Evolutionary conservation across 1,140 invertebrate species (phyloP).

Genomic region (Phenacoccus solenopsis): DNA sequence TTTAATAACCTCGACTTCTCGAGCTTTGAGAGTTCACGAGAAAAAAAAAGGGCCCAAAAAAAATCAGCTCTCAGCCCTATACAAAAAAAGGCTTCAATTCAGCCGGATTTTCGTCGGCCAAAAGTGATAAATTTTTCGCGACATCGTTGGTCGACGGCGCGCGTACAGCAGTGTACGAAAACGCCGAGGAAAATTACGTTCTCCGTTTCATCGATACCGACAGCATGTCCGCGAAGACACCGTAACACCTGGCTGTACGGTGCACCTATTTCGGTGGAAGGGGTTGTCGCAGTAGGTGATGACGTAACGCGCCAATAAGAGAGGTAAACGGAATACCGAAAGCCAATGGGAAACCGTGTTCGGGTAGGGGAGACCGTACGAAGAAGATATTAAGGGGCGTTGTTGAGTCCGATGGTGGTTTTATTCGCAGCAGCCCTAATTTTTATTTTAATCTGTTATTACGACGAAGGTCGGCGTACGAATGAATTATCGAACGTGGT

Average conservation of each 20-base stretch:
- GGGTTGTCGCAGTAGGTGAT: background rate
- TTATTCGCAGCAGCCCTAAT: background rate
- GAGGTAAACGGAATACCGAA: background rate
- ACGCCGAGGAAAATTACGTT: too few relatives aligned
- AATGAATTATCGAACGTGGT: background rate
- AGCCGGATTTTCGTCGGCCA: too few relatives aligned
- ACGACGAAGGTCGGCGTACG: background rate
- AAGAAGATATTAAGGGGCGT: background rate
- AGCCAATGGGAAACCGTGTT: background rate
- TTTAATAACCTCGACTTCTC: too few relatives aligned
- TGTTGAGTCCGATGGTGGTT: background rate
- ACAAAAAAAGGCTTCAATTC: too few relatives aligned
- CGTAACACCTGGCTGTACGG: background rate
- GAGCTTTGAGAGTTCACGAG: too few relatives aligned
- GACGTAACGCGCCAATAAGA: conserved; percentile 8
- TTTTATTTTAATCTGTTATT: background rate
- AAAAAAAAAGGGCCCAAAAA: too few relatives aligned
- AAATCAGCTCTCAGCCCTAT: too few relatives aligned
- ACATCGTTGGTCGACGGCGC: background rate
- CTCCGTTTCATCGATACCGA: background rate
- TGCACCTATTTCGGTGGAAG: background rate
- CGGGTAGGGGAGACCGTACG: background rate
- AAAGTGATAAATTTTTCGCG: too few relatives aligned
- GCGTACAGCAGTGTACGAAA: too few relatives aligned
- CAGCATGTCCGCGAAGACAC: background rate